phyloP scores from a whole-genome alignment of 1,140 invertebrate species.

The Saccostrea glomerata region DNA sequence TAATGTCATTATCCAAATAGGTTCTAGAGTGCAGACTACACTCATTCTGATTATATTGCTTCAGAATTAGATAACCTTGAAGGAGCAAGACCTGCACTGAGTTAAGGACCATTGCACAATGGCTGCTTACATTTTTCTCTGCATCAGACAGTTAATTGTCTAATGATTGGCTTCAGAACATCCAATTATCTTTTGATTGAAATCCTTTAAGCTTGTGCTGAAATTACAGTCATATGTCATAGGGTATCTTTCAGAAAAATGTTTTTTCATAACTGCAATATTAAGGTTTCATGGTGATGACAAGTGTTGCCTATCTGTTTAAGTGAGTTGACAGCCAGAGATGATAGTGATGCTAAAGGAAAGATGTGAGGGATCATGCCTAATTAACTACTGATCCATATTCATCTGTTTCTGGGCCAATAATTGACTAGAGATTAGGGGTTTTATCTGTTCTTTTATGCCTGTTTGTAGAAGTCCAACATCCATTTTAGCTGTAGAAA shows the following conservation, averaged over 20 bases:
- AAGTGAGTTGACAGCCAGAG: constrained; percentile 1
- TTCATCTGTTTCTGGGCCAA: constrained; percentile 30
- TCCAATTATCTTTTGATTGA: constrained; percentile 13
- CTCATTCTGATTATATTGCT: too few species aligned
- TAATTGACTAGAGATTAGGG: constrained; percentile 26
- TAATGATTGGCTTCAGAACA: background rate
- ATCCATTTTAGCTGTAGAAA: constrained; percentile 26
- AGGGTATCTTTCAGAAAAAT: constrained; percentile 19
- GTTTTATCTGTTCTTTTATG: constrained; percentile 26
- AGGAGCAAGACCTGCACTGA: background rate
- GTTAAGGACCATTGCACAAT: background rate
- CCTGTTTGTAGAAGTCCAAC: constrained; percentile 23
- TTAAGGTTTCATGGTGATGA: constrained; percentile 21
- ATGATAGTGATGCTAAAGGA: constrained; percentile 6
- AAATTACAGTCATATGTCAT: constrained; percentile 10
- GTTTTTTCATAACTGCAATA: background rate
- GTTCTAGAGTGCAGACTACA: too few species aligned
- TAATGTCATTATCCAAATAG: too few species aligned
- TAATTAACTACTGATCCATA: constrained; percentile 32
- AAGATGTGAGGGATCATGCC: constrained; percentile 4
- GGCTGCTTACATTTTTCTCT: background rate
- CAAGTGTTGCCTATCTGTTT: constrained; percentile 6
- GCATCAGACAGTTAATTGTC: constrained; percentile 10
- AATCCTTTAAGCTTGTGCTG: background rate
- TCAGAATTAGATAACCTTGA: background rate